These are phyloP conservation scores for Euplagia quadripunctaria DNA, from an alignment of 2,888 invertebrate species.

Conservation along the genomic window DNA sequence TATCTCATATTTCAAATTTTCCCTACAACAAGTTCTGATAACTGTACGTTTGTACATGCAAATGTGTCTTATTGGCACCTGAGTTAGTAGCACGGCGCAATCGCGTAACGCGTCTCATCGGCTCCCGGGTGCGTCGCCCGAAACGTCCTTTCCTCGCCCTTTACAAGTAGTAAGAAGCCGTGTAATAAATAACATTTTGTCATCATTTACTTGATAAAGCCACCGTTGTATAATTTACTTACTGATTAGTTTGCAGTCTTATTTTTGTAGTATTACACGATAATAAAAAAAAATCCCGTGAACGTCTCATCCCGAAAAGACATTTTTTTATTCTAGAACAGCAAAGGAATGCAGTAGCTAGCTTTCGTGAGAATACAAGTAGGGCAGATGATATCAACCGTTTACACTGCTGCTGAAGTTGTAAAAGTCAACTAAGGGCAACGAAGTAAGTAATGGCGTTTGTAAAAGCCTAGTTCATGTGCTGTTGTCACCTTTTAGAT, in stretches of 20 bases:
- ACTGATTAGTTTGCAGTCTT: constrained; percentile 11
- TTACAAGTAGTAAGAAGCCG: constrained; percentile 33
- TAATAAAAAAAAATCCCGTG: background rate
- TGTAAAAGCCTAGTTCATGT: background rate
- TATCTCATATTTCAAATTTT: constrained; percentile 17
- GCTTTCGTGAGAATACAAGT: constrained; percentile 36
- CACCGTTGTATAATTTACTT: constrained; percentile 11
- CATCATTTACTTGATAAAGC: constrained; percentile 11
- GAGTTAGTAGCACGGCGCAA: constrained; percentile 48
- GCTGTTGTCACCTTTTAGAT: no score
- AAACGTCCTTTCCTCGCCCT: constrained; percentile 77
- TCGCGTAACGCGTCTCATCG: constrained; percentile 47
- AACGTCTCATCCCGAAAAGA: background rate
- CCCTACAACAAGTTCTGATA: constrained; percentile 1
- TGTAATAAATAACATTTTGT: constrained; percentile 29
- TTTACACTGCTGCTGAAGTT: constrained; percentile 41
- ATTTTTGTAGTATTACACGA: background rate
- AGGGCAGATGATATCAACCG: constrained; percentile 42
- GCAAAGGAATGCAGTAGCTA: background rate
- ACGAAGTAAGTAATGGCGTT: constrained; percentile 40
- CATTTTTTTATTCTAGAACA: background rate
- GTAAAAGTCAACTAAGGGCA: constrained; percentile 48
- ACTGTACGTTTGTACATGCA: constrained; percentile 32
- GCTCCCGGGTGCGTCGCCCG: constrained; percentile 74
- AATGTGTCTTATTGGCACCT: constrained; percentile 54